phyloP scores from a whole-genome alignment of 2,888 invertebrate genomes.

The Drosophila buzzatii region DNA sequence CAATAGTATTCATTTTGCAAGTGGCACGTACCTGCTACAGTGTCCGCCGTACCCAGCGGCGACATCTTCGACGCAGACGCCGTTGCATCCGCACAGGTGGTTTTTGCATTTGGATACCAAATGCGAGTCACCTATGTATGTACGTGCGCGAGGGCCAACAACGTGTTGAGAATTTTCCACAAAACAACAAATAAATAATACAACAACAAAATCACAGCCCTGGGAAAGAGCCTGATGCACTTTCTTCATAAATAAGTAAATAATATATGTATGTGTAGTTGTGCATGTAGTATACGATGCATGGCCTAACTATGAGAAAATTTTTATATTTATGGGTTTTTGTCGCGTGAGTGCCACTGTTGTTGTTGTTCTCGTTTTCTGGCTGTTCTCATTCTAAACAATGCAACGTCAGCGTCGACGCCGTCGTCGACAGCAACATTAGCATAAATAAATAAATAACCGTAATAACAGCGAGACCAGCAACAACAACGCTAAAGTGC shows the following conservation, averaged over 20 bases:
- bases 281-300: slow-evolving; percentile 21
- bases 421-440: slow-evolving; percentile 60
- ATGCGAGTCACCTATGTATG: slow-evolving; percentile 16
- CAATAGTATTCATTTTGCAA: slow-evolving; percentile 34
- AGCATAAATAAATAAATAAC: slow-evolving; percentile 79
- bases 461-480: slow-evolving; percentile 58
- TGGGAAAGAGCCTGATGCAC: slow-evolving; percentile 59
- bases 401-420: slow-evolving; percentile 63
- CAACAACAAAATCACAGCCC: slow-evolving; percentile 34
- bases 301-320: slow-evolving; percentile 67
- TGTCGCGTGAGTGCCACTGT: slow-evolving; percentile 70
- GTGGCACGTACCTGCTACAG: slow-evolving; percentile 40
- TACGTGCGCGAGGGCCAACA: slow-evolving; percentile 49
- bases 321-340: slow-evolving; percentile 64
- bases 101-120: slow-evolving; percentile 34
- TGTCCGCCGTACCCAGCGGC: slow-evolving; percentile 42
- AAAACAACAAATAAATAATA: slow-evolving; percentile 18
- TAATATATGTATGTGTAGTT: slow-evolving; percentile 10
- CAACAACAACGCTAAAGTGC: slow-evolving; percentile 45
- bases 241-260: slow-evolving; percentile 57
- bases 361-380: slow-evolving; percentile 39
- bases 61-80: slow-evolving; percentile 38
- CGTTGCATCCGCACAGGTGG: slow-evolving; percentile 43
- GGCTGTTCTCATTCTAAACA: slow-evolving; percentile 75
- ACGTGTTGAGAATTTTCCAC: slow-evolving; percentile 69